Evolutionary conservation across 2,797 vertebrate species (phyloP).

Genomic region (Bucorvus abyssinicus): DNA sequence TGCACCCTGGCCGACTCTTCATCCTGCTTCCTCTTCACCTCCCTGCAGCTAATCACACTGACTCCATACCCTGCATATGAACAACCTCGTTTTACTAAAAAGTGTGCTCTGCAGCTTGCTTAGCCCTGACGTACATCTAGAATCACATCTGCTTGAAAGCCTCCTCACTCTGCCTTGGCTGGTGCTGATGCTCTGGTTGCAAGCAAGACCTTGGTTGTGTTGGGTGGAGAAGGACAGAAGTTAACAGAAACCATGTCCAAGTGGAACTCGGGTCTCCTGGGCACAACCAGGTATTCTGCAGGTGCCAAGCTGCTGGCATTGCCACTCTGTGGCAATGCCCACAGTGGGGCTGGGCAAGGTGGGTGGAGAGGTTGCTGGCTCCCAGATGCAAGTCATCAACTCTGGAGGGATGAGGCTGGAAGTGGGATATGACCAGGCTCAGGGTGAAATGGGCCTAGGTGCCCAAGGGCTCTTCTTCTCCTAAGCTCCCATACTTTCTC

Average conservation of each 20-base stretch:
- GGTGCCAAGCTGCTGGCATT: neutral
- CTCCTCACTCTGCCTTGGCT: neutral
- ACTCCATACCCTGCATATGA: neutral
- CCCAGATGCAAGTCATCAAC: neutral
- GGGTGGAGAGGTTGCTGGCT: neutral
- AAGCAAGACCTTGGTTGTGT: neutral
- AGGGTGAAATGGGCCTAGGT: slow-evolving; percentile 46
- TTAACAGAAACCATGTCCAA: neutral
- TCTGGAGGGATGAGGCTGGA: slow-evolving; percentile 26
- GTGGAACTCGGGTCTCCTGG: neutral
- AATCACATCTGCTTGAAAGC: neutral
- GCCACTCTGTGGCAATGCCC: neutral
- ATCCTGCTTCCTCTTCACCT: neutral
- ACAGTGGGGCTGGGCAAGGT: accelerated
- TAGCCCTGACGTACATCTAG: neutral
- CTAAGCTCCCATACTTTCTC: slow-evolving; percentile 43
- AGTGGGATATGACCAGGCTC: slow-evolving; percentile 41
- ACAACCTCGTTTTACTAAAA: neutral
- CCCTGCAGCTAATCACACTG: neutral
- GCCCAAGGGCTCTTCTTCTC: neutral
- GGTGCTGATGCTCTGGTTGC: neutral
- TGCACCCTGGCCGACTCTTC: neutral
- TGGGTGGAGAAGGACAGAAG: neutral
- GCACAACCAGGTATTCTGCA: neutral
- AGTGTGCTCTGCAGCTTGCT: neutral